A percentile compares a stretch with the other conserved stretches of the same genome.
These are phyloP conservation scores for Coptodon rendalli DNA, from an alignment of 2,113 vertebrate genomes.

Conservation along the genomic window DNA sequence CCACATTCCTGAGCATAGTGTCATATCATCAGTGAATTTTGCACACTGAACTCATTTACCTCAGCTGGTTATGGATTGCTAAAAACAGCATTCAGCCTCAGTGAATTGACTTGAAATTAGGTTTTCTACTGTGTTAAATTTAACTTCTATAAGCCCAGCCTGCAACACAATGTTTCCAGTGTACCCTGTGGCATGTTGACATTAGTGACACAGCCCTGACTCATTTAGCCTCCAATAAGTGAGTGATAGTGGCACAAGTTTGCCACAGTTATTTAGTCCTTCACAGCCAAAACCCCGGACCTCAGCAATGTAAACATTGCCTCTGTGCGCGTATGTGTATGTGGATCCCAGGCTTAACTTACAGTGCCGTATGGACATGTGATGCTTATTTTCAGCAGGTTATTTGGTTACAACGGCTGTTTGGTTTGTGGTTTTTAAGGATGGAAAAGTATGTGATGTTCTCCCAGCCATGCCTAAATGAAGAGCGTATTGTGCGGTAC, in stretches of 20 bases:
- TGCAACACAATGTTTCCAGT: background rate
- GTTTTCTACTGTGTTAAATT: background rate
- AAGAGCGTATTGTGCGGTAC: background rate
- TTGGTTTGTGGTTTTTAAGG: slow-evolving; percentile 20
- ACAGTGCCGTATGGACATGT: background rate
- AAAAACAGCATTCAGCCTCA: background rate
- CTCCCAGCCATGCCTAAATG: background rate
- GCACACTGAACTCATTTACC: slow-evolving; percentile 22
- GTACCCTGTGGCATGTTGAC: background rate
- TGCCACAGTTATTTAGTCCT: slow-evolving; percentile 9
- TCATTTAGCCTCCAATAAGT: background rate
- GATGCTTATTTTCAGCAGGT: slow-evolving; percentile 10
- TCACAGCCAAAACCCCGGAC: slow-evolving; percentile 41
- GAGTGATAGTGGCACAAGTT: background rate
- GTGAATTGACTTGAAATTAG: background rate
- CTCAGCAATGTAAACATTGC: slow-evolving; percentile 46
- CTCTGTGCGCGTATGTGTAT: background rate
- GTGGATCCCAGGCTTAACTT: slow-evolving; percentile 11
- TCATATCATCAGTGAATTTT: slow-evolving; percentile 39
- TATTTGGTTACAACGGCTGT: background rate
- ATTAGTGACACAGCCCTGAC: background rate
- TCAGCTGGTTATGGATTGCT: background rate
- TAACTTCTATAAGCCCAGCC: background rate
- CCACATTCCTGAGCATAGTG: slow-evolving; percentile 46
- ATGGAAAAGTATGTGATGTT: background rate